Base-by-base conservation (phyloP, 2,113 vertebrate species). In the Tretioscincus oriximinensis region DNA sequence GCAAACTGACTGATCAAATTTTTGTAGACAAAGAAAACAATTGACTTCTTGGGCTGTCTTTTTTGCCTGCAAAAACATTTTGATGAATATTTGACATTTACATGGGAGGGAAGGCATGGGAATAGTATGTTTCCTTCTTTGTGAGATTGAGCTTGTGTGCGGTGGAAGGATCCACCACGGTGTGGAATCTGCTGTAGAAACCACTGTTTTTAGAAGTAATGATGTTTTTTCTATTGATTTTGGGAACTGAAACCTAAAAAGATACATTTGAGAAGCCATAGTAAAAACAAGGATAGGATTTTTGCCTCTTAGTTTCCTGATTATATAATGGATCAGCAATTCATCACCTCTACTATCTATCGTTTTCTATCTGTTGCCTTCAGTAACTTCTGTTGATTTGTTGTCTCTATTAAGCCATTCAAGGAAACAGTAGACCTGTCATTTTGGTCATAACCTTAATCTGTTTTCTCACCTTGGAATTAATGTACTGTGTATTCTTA, bases 381-480 rank as follows among this genome's bases (percentile, higher is more conserved):
- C 87, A 75, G 81, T 85, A 85, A 88, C 90, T 67, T 84, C 82
- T 90, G 81, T 85, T 91, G 81, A 91, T 90, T 94, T 89, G 83
- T 84, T 92, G 84, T 92, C 80, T 91, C 87, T 88, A 87, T 92
- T 88, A 87, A 89, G 86, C 80, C 76, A 83, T 84, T 85, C 84
- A 91, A 91, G 89, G 78, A 87, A 90, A 76, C 84, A 85, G 84
- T 81, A 91, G 84, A 81, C 86, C 85, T 89, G 91, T 92, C 92
- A 89, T 78, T 93, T 91, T 93, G 85, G 88, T 90, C 89, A 89
- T 90, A 92, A 88, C 89, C 89, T 92, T 92, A 91, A 91, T 90
- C 84, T 92, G 81, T 91, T 91, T 90, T 91, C 88, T 93, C 85
- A 91, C 89, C 89, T 90, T 92, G 89, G 80, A 93, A 87, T 90